phyloP scores from a whole-genome alignment of 1,140 invertebrate genomes.

The Phortica variegata region DNA sequence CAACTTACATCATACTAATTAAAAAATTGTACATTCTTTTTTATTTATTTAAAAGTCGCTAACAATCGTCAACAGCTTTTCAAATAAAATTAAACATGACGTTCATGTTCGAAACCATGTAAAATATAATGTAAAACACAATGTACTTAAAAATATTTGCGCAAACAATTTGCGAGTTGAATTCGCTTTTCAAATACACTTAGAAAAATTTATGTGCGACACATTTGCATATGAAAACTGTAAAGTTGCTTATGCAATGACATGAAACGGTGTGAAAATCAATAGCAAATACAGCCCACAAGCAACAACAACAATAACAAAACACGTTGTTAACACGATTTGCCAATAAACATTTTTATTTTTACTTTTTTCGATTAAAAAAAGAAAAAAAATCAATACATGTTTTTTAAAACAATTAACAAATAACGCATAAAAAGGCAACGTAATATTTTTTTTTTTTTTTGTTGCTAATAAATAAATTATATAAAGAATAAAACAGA shows the following conservation, averaged over 20 bases:
- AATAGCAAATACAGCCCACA: conserved; percentile 2
- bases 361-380: too few species aligned
- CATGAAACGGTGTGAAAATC: not conserved
- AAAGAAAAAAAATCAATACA: too few species aligned
- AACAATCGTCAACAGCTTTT: conserved; percentile 12
- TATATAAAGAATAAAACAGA: too few species aligned
- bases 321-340: conserved; percentile 26
- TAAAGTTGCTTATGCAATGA: not conserved
- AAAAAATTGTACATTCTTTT: not conserved
- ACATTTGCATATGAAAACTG: conserved; percentile 26
- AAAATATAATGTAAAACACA: conserved; percentile 10
- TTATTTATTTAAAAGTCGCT: too few species aligned
- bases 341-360: conserved; percentile 14
- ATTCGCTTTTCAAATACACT: conserved; percentile 4
- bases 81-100: conserved; percentile 10
- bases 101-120: conserved; percentile 12
- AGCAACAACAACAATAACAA: conserved; percentile 5
- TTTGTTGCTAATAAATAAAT: not conserved
- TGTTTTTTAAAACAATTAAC: too few species aligned
- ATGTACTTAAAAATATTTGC: conserved; percentile 33
- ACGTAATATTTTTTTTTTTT: not conserved
- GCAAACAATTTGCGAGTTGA: conserved; percentile 44
- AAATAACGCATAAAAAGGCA: too few species aligned
- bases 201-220: not conserved
- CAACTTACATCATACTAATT: conserved; percentile 32